These are phyloP conservation scores for Tetropium fuscum DNA, from an alignment of 2,888 invertebrate species.

Conservation along the genomic window DNA sequence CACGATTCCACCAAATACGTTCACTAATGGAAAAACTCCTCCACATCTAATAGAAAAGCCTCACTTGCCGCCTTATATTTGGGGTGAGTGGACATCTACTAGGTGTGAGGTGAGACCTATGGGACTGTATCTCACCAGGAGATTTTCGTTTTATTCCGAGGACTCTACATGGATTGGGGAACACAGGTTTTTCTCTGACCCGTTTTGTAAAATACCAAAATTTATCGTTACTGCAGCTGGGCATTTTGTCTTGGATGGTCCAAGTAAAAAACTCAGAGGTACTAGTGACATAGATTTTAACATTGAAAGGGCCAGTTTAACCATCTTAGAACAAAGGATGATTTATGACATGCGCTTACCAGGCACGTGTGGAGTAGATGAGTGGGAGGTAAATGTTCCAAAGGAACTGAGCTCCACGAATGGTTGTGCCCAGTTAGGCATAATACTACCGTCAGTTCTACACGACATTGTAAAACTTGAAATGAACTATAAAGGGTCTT, in stretches of 20 bases:
- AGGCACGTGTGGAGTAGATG: conserved; percentile 61
- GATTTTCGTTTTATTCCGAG: conserved; percentile 63
- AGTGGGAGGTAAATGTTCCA: conserved; percentile 67
- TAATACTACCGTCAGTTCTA: conserved; percentile 68
- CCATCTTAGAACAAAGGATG: conserved; percentile 65
- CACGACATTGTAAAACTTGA: conserved; percentile 69
- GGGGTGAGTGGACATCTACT: conserved; percentile 71
- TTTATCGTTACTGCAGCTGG: conserved; percentile 69
- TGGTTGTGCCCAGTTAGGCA: conserved; percentile 69
- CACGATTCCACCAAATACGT: conserved; percentile 60
- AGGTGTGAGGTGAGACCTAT: conserved; percentile 70
- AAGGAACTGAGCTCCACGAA: conserved; percentile 68
- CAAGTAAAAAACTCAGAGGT: conserved; percentile 52
- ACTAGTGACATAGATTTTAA: conserved; percentile 68
- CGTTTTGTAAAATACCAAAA: conserved; percentile 67
- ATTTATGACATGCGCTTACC: conserved; percentile 61
- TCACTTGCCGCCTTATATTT: conserved; percentile 64
- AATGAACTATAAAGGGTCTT: conserved; percentile 64
- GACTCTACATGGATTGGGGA: conserved; percentile 68
- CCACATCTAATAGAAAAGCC: conserved; percentile 67
- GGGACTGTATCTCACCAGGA: conserved; percentile 69
- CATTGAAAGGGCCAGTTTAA: conserved; percentile 67
- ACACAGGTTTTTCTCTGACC: conserved; percentile 70
- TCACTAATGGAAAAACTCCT: conserved; percentile 65
- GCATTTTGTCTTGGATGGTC: conserved; percentile 59